These are phyloP conservation scores for Orussus abietinus DNA, from an alignment of 1,140 invertebrate genomes.

Conservation along the genomic window DNA sequence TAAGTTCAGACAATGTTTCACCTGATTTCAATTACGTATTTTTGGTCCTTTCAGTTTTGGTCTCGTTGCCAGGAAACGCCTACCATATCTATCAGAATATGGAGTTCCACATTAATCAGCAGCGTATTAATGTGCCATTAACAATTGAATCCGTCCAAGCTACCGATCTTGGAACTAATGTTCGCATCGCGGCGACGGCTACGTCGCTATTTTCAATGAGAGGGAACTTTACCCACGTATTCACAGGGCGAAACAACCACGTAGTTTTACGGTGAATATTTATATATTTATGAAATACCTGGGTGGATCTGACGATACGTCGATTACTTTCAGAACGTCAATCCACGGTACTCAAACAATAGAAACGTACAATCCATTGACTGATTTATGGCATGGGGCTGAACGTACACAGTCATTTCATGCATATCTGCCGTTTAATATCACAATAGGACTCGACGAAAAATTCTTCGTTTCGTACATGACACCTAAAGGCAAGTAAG, in stretches of 20 bases:
- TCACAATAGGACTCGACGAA: constrained; percentile 43
- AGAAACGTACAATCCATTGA: constrained; percentile 58
- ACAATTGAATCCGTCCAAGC: constrained; percentile 52
- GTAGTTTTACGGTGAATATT: constrained; percentile 54
- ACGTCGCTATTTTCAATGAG: constrained; percentile 56
- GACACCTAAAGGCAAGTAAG: constrained; percentile 39
- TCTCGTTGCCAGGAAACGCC: constrained; percentile 39
- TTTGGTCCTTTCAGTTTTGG: constrained; percentile 41
- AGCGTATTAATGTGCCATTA: constrained; percentile 51
- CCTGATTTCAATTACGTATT: too few species aligned
- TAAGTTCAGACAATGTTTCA: too few species aligned
- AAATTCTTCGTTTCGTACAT: constrained; percentile 45
- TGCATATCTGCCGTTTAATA: constrained; percentile 56
- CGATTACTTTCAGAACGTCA: constrained; percentile 48
- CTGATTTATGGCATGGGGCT: constrained; percentile 58
- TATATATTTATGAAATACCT: constrained; percentile 8
- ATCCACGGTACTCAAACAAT: constrained; percentile 57
- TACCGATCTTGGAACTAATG: constrained; percentile 57
- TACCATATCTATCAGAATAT: constrained; percentile 48
- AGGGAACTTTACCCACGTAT: constrained; percentile 54
- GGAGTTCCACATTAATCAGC: constrained; percentile 55
- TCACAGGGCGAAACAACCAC: constrained; percentile 54
- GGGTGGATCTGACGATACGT: constrained; percentile 9
- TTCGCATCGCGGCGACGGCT: constrained; percentile 48
- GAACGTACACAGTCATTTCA: constrained; percentile 58